phyloP scores from a whole-genome alignment of 2,797 vertebrate genomes.

The Fistularia commersonii region DNA sequence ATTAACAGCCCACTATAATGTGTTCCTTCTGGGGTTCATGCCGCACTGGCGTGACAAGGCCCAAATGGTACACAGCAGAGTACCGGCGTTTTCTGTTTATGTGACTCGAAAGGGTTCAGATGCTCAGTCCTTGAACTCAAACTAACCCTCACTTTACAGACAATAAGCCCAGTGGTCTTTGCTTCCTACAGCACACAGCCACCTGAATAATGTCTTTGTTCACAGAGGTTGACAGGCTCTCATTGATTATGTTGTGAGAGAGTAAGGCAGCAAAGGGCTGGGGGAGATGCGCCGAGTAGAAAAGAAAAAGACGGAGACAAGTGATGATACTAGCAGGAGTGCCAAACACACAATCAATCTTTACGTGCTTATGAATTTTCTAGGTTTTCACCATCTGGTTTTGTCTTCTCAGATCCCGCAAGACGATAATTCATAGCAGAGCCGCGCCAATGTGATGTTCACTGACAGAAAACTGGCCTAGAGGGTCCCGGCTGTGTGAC shows the following conservation, averaged over 20 bases:
- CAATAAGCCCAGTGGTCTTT: slow-evolving; percentile 28
- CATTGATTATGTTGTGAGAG: slow-evolving; percentile 42
- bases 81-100: slow-evolving; percentile 17
- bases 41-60: slow-evolving; percentile 33
- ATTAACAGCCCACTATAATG: slow-evolving; percentile 59
- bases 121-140: slow-evolving; percentile 55
- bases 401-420: slow-evolving; percentile 71
- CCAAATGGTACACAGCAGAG: slow-evolving; percentile 50
- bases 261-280: slow-evolving; percentile 4
- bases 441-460: slow-evolving; percentile 27
- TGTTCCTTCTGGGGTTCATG: slow-evolving; percentile 59
- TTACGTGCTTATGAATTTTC: slow-evolving; percentile 13
- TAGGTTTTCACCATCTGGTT: slow-evolving; percentile 45
- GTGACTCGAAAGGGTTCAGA: slow-evolving; percentile 38
- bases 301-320: no score
- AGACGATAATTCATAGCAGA: slow-evolving; percentile 74
- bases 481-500: slow-evolving; percentile 36
- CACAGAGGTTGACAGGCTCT: slow-evolving; percentile 35
- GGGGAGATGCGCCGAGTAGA: slow-evolving; percentile 9
- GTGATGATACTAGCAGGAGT: slow-evolving; percentile 4
- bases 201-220: slow-evolving; percentile 56
- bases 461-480: slow-evolving; percentile 29
- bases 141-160: slow-evolving; percentile 43
- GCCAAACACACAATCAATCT: slow-evolving; percentile 7
- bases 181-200: slow-evolving; percentile 20